Conservation (phyloP, 2,113 vertebrate genomes). For the Halichoeres trimaculatus region DNA sequence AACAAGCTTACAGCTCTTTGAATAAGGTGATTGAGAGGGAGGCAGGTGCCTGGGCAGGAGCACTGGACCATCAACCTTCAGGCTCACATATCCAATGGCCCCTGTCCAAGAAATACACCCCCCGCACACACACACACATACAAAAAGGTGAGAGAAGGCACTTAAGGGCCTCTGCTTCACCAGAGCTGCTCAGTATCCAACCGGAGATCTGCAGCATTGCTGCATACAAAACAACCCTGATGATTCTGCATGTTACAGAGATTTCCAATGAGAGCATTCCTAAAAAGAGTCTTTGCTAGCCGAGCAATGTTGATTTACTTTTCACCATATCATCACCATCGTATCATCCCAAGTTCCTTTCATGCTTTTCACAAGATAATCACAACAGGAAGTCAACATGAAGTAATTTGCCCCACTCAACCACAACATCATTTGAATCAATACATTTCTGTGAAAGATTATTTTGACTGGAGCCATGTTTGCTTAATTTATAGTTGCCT, state of each 20-base stretch:
- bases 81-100: conserved; percentile 52
- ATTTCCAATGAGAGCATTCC: background rate
- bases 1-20: conserved; percentile 61
- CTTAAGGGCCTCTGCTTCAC: conserved; percentile 41
- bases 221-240: conserved; percentile 25
- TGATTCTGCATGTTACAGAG: background rate
- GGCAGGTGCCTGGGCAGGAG: conserved; percentile 52
- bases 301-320: background rate
- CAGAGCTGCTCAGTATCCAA: conserved; percentile 37
- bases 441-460: background rate
- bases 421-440: background rate
- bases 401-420: background rate
- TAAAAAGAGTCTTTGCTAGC: background rate
- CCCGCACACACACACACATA: conserved; percentile 22
- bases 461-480: background rate
- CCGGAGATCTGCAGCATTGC: conserved; percentile 9
- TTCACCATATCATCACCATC: background rate
- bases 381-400: background rate
- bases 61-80: conserved; percentile 54
- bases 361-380: background rate
- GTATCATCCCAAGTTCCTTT: background rate
- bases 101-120: conserved; percentile 49
- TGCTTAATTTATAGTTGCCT: conserved; percentile 17
- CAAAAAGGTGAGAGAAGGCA: conserved; percentile 40
- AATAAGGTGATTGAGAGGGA: conserved; percentile 60